phyloP scores from a whole-genome alignment of 2,888 invertebrate species.

The Mantis religiosa region DNA sequence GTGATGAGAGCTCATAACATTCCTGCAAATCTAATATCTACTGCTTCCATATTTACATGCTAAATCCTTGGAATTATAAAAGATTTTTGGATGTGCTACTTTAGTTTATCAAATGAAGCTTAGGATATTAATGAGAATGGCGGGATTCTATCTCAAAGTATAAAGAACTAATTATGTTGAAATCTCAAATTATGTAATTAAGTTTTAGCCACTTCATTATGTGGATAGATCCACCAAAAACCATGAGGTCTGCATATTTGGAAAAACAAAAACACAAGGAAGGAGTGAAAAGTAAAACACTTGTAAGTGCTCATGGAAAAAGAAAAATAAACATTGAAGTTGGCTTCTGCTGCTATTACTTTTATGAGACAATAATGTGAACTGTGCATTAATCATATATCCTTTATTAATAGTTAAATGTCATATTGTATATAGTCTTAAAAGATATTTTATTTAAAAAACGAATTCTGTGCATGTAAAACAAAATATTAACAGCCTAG shows the following conservation, averaged over 20 bases:
- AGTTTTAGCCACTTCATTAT: not conserved
- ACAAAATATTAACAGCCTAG: not conserved
- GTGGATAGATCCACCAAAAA: not conserved
- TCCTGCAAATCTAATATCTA: not conserved
- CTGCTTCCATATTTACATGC: not conserved
- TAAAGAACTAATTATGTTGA: not conserved
- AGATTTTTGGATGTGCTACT: not conserved
- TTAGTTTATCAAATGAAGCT: not conserved
- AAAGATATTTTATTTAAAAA: not conserved
- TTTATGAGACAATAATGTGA: not conserved
- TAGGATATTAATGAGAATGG: not conserved
- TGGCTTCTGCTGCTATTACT: not conserved
- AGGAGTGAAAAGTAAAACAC: not conserved
- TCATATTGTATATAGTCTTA: not conserved
- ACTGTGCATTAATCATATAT: not conserved
- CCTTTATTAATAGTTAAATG: not conserved
- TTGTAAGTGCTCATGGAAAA: not conserved
- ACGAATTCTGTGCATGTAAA: not conserved
- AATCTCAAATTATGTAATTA: not conserved
- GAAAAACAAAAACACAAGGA: not conserved
- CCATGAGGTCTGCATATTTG: not conserved
- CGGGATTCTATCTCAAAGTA: not conserved
- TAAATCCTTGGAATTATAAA: not conserved
- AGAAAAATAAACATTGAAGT: not conserved
- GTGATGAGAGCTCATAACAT: conserved; percentile 29